Conservation (phyloP, 2,888 invertebrate species). For the Vandiemenella viatica region DNA sequence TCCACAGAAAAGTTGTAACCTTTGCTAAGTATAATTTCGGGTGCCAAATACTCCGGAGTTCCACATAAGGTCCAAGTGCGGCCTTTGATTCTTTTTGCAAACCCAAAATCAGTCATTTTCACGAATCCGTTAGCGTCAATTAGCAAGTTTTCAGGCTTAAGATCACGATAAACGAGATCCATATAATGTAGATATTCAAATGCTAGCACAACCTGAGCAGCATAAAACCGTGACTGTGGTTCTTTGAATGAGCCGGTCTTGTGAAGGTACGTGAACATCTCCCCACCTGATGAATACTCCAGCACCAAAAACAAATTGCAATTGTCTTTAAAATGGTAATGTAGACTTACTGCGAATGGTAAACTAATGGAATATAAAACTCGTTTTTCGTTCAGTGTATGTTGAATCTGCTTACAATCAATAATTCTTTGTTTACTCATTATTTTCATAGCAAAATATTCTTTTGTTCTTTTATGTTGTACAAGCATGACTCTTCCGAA, state of each 20-base stretch:
- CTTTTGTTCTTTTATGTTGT: constrained; percentile 91
- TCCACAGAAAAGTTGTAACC: constrained; percentile 98
- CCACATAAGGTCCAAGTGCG: constrained; percentile 99
- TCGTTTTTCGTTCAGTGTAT: constrained; percentile 97
- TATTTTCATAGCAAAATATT: constrained; percentile 99
- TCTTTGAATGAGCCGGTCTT: constrained; percentile 97
- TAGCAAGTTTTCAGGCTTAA: constrained; percentile 94
- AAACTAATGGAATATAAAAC: constrained; percentile 98
- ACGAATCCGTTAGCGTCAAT: constrained; percentile 94
- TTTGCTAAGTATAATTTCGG: constrained; percentile 78
- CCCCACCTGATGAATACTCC: constrained; percentile 98
- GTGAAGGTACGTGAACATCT: constrained; percentile 98
- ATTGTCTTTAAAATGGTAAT: constrained; percentile 99
- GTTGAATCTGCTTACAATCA: constrained; percentile 98
- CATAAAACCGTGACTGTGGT: constrained; percentile 96
- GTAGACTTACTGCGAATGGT: constrained; percentile 95
- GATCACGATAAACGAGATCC: constrained; percentile 96
- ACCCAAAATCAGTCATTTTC: constrained; percentile 99
- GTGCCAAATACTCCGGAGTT: constrained; percentile 89
- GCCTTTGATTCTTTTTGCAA: constrained; percentile 98
- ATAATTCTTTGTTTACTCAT: constrained; percentile 99
- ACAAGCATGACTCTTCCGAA: constrained; percentile 99
- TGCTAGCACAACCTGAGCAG: constrained; percentile 97
- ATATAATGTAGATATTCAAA: constrained; percentile 99
- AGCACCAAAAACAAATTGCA: constrained; percentile 99